These are phyloP conservation scores for Stegostoma tigrinum DNA, from an alignment of 2,113 vertebrate species.

Conservation along the genomic window DNA sequence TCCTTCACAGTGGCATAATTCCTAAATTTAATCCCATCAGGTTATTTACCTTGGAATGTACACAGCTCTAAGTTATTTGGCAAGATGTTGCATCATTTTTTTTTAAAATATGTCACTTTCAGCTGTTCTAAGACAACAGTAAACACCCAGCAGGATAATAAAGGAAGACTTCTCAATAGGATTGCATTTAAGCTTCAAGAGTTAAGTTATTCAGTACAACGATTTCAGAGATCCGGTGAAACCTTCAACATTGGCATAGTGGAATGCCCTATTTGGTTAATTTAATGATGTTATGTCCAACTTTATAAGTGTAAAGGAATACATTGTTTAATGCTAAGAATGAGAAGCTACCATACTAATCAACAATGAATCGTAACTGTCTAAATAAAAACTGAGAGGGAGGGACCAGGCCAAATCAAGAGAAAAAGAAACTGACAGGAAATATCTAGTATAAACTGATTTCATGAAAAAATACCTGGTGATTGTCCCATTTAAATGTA, in stretches of 20 bases:
- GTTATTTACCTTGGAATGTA: neutral
- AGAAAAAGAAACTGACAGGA: neutral
- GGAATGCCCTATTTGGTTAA: neutral
- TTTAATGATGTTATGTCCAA: neutral
- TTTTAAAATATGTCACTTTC: neutral
- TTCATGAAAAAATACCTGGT: neutral
- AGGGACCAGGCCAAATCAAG: neutral
- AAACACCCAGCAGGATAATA: neutral
- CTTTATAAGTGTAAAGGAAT: conserved; percentile 3
- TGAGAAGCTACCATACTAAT: neutral
- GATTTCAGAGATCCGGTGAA: too few species aligned
- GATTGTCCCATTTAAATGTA: neutral
- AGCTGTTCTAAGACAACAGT: neutral
- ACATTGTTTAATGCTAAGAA: neutral
- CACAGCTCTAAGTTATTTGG: neutral
- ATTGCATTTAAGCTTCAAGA: neutral
- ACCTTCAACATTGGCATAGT: neutral
- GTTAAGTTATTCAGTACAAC: neutral
- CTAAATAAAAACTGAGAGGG: neutral
- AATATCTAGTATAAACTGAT: neutral
- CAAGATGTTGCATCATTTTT: neutral
- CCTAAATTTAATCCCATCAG: neutral
- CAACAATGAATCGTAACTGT: neutral
- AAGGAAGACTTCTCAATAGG: neutral
- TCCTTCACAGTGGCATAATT: neutral